Evolutionary conservation across 1,140 invertebrate genomes (phyloP), one percentile per base, ranked within the genome.

Genomic region (Triops cancriformis): DNA sequence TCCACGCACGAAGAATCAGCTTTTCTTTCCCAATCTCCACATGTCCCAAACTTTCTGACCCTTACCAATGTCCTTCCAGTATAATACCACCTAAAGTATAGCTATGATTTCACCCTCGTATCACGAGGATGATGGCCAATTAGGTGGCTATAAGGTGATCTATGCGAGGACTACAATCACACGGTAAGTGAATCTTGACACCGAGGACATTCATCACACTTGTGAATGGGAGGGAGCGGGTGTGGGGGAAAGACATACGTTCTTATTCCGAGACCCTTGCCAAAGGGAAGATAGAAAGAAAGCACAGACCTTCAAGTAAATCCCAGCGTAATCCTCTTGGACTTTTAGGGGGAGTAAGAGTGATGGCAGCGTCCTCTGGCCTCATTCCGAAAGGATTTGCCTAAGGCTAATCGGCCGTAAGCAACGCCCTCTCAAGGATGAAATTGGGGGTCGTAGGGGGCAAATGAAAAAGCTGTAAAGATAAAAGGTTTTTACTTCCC

Each of bases 401-500:
- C 31, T 37, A 9, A 64, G 51, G 51, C 51, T 64, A 64, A 64
- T 64, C 51, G n/a, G 51, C 51, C 51, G 51, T 64, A 64, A 64
- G 51, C 51, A 64, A 64, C 51, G 51, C 51, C 51, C 14, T 64
- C 23, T 23, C 14, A 14, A 9, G 51, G 14, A 64, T 64, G 51
- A 64, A 64, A 64, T 64, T 64, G 51, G 51, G 51, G 51, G 51
- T 64, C 14, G 51, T 64, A 23, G 51, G 51, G 51, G 51, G 51
- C 51, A 64, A 64, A 64, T 64, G 51, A 64, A 64, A 64, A 64
- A 64, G 51, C 51, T 64, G 51, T 64, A 64, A 64, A 64, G 51
- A 64, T 64, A 64, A 64, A 64, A 14, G 18, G 10, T 64, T 1
- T 64, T 64, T 9, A 6, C 1, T 64, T 14, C 51, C 51, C 51